phyloP scores from a whole-genome alignment of 2,888 invertebrate species.

The Cosmia pyralina region DNA sequence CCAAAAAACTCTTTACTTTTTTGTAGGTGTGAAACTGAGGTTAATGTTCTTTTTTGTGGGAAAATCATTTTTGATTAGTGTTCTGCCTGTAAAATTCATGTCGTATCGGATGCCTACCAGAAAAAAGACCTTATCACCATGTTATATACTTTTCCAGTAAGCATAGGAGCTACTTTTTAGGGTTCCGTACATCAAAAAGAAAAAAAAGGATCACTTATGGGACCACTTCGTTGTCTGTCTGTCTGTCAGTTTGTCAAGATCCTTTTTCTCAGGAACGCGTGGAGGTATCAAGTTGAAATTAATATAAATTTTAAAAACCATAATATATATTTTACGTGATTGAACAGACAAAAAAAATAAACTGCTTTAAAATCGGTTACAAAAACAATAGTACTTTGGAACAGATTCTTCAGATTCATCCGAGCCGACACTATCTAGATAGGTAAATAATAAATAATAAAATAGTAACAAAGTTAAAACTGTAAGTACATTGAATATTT shows the following conservation, averaged over 20 bases:
- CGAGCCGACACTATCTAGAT: background rate
- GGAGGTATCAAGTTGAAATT: no score
- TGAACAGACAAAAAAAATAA: no score
- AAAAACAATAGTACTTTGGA: background rate
- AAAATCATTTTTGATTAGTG: background rate
- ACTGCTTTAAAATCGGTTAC: no score
- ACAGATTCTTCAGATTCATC: background rate
- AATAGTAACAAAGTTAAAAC: background rate
- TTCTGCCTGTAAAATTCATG: background rate
- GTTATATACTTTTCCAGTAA: background rate
- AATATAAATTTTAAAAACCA: no score
- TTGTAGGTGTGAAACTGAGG: background rate
- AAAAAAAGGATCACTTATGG: no score
- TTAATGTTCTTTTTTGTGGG: background rate
- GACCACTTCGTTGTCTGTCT: no score
- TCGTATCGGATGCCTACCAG: background rate
- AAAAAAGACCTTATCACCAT: background rate
- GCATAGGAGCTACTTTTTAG: background rate
- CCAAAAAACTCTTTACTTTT: constrained; percentile 14
- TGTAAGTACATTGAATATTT: background rate
- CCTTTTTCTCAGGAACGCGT: no score
- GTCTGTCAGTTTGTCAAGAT: no score
- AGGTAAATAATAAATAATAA: no score
- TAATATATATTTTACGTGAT: no score
- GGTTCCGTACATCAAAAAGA: no score